Conservation (phyloP, 2,888 invertebrate species). For the Mesorhabditis belari region DNA sequence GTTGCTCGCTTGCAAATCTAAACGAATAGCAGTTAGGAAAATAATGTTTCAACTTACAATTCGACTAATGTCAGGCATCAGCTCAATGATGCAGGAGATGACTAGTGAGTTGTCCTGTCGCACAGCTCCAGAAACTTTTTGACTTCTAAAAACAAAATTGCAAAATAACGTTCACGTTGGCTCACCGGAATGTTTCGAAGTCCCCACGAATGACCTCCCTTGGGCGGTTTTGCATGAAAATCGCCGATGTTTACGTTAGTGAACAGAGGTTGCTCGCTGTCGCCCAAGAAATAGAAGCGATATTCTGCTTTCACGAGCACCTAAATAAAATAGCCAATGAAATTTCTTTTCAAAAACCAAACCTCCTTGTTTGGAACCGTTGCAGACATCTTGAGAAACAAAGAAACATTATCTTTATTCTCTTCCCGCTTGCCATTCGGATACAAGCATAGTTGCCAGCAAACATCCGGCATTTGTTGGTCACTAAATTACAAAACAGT, state of each 20-base stretch:
- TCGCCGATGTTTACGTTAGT: conserved; percentile 53
- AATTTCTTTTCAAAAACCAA: not conserved
- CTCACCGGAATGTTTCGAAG: conserved; percentile 49
- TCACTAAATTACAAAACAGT: conserved; percentile 24
- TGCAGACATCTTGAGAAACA: conserved; percentile 53
- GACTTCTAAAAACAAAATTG: conserved; percentile 2
- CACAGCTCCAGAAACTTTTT: conserved; percentile 8
- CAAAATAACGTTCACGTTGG: conserved; percentile 34
- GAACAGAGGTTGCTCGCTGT: conserved; percentile 44
- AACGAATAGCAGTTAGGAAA: too few species aligned
- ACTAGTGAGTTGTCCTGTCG: conserved; percentile 48
- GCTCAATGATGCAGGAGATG: conserved; percentile 50
- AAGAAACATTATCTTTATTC: conserved; percentile 48
- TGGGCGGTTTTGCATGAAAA: conserved; percentile 53
- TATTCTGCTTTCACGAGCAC: conserved; percentile 53
- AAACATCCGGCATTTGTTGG: conserved; percentile 42
- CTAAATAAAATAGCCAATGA: conserved; percentile 19
- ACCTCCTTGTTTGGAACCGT: conserved; percentile 45
- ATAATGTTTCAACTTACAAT: too few species aligned
- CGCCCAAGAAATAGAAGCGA: conserved; percentile 51
- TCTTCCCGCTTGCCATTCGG: conserved; percentile 53
- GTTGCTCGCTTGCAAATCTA: conserved; percentile 17
- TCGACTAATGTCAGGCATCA: conserved; percentile 46
- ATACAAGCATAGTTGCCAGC: conserved; percentile 52
- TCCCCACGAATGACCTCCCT: conserved; percentile 53